Conservation (phyloP, 2,888 invertebrate genomes). For the Heliconius sara region DNA sequence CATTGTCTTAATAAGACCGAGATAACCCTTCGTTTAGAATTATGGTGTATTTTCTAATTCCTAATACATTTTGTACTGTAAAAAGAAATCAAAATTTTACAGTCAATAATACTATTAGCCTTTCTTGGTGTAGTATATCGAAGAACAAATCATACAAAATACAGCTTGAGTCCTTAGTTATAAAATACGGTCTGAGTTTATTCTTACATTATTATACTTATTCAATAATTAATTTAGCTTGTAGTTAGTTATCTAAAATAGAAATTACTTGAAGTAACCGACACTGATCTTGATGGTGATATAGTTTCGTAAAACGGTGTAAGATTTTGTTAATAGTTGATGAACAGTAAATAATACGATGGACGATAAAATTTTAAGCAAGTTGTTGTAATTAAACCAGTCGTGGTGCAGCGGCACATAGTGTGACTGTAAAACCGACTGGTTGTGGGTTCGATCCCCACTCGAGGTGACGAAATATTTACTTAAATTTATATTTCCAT, state of each 20-base stretch:
- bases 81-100: not conserved
- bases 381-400: not conserved
- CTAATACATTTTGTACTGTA: not conserved
- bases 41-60: not conserved
- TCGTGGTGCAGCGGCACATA: too few relatives aligned
- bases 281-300: not conserved
- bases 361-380: too few relatives aligned
- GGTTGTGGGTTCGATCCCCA: too few relatives aligned
- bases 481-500: too few relatives aligned
- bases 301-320: not conserved
- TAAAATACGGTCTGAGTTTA: not conserved
- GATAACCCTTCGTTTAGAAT: not conserved
- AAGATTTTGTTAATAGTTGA: not conserved
- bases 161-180: not conserved
- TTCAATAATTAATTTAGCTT: conserved; percentile 15
- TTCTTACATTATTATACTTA: not conserved
- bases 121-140: not conserved
- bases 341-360: not conserved
- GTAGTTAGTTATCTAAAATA: conserved; percentile 10
- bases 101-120: not conserved
- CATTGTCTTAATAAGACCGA: not conserved
- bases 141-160: not conserved
- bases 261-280: conserved; percentile 18
- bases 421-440: too few relatives aligned
- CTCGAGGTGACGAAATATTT: too few relatives aligned